These are phyloP conservation scores for Gallinago undulata DNA, from an alignment of 2,113 vertebrate genomes.

Conservation along the genomic window DNA sequence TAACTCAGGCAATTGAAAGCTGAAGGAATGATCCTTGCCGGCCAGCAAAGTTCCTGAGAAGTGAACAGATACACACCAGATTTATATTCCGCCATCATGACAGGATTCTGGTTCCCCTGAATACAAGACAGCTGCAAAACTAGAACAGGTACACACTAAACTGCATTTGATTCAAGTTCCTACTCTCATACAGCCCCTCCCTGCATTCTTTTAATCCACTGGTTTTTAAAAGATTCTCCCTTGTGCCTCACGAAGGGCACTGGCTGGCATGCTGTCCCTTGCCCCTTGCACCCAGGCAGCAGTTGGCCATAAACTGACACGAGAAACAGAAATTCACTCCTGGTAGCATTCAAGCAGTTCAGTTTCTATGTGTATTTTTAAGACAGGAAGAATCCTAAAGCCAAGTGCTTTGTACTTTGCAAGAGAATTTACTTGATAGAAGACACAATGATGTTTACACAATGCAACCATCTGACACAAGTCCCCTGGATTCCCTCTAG, in stretches of 20 bases:
- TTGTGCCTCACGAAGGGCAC: neutral
- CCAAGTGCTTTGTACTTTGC: neutral
- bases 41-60: constrained; percentile 19
- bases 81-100: neutral
- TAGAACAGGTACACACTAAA: neutral
- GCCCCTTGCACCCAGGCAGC: neutral
- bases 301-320: neutral
- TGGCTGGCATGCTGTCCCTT: neutral
- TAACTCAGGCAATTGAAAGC: constrained; percentile 25
- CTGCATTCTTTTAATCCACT: neutral
- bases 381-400: neutral
- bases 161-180: neutral
- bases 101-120: neutral
- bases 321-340: neutral
- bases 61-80: neutral
- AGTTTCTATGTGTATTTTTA: neutral
- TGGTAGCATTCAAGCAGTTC: neutral
- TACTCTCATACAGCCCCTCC: neutral
- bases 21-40: neutral
- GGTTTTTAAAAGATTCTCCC: neutral
- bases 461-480: neutral
- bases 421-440: neutral
- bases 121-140: neutral
- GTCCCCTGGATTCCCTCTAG: neutral
- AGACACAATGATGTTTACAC: neutral